phyloP scores from a whole-genome alignment of 2,113 vertebrate species.

The Panthera tigris region DNA sequence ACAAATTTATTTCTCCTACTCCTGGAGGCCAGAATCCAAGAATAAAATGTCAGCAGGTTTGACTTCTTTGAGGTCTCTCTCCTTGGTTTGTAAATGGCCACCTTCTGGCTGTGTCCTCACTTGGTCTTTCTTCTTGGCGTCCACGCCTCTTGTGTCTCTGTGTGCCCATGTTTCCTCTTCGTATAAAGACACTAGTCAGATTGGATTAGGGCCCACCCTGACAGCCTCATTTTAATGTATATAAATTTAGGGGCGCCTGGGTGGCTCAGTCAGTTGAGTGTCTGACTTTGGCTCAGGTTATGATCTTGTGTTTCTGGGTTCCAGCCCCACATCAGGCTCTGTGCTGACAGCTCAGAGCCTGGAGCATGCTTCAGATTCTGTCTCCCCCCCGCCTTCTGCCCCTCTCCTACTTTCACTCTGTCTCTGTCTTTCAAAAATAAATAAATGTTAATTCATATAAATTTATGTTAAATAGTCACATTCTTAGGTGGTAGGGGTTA shows the following conservation, averaged over 20 bases:
- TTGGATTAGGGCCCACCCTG: not conserved
- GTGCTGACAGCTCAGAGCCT: too few relatives aligned
- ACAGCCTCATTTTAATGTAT: not conserved
- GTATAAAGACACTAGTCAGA: not conserved
- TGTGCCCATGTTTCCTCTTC: not conserved
- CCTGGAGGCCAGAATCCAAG: not conserved
- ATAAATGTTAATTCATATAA: too few relatives aligned
- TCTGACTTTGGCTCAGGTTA: too few relatives aligned
- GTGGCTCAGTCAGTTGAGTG: too few relatives aligned
- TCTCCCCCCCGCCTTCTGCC: too few relatives aligned
- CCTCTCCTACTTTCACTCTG: too few relatives aligned
- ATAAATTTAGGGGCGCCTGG: too few relatives aligned
- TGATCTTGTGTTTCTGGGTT: too few relatives aligned
- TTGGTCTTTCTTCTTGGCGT: not conserved
- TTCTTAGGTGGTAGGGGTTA: not conserved
- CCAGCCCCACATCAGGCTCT: too few relatives aligned
- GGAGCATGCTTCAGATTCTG: too few relatives aligned
- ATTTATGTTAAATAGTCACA: too few relatives aligned
- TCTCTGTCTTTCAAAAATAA: too few relatives aligned
- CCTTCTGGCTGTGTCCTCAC: not conserved
- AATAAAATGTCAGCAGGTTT: not conserved
- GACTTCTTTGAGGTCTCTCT: not conserved
- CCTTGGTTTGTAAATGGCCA: not conserved
- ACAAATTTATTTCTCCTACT: not conserved
- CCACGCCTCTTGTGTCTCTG: accelerated